These are phyloP conservation scores for Ictidomys tridecemlineatus DNA, from an alignment of 2,113 vertebrate species.

Conservation along the genomic window DNA sequence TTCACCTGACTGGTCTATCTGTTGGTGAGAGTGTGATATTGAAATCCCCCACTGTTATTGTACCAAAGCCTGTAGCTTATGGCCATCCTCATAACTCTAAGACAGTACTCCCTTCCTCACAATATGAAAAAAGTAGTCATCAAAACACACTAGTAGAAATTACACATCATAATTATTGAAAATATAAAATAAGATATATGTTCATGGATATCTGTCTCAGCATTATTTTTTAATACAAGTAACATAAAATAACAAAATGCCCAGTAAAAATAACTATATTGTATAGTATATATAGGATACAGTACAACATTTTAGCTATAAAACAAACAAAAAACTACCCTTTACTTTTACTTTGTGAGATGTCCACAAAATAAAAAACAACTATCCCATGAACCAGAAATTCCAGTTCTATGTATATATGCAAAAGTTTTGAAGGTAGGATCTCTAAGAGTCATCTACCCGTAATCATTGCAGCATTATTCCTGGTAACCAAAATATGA, in stretches of 20 bases:
- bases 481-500: not conserved
- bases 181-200: constrained; percentile 2
- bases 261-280: not conserved
- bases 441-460: not conserved
- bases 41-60: too few relatives aligned
- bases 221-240: not conserved
- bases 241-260: not conserved
- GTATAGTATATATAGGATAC: not conserved
- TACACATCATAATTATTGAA: not conserved
- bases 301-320: not conserved
- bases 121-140: not conserved
- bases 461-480: not conserved
- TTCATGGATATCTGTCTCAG: not conserved
- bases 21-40: too few relatives aligned
- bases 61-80: not conserved
- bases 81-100: not conserved
- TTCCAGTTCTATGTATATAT: not conserved
- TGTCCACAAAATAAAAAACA: not conserved
- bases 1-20: too few relatives aligned
- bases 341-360: too few relatives aligned
- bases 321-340: not conserved
- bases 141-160: constrained; percentile 34
- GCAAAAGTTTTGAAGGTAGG: not conserved
- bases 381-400: not conserved
- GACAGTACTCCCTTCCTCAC: not conserved